Evolutionary conservation across 2,888 invertebrate genomes (phyloP).

Genomic region (Exocentrus adspersus): DNA sequence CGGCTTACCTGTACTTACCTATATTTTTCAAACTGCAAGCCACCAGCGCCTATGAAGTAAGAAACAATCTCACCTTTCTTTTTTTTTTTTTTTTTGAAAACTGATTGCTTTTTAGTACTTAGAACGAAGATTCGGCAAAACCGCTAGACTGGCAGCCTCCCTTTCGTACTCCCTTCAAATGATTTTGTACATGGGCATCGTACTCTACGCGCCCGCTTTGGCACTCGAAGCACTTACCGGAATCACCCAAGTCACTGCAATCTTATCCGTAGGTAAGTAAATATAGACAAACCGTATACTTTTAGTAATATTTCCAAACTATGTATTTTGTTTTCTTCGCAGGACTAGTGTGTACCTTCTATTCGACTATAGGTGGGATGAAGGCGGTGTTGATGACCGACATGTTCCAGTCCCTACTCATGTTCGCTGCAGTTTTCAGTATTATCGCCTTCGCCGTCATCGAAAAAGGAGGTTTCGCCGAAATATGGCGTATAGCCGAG

Average conservation of each 20-base stretch:
- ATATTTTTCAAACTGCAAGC: slow-evolving; percentile 86
- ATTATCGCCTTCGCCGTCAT: slow-evolving; percentile 79
- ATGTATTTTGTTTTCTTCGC: slow-evolving; percentile 49
- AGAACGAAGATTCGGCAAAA: slow-evolving; percentile 84
- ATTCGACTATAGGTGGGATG: slow-evolving; percentile 89
- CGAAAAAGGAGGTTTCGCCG: slow-evolving; percentile 74
- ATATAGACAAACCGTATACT: no score
- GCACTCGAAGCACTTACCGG: slow-evolving; percentile 89
- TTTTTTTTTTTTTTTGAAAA: no score
- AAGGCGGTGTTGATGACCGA: slow-evolving; percentile 91
- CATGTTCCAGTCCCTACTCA: slow-evolving; percentile 83
- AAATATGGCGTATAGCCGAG: slow-evolving; percentile 77
- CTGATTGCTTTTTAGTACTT: slow-evolving; percentile 75
- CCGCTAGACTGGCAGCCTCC: slow-evolving; percentile 81
- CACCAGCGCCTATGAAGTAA: slow-evolving; percentile 88
- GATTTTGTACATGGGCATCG: slow-evolving; percentile 90
- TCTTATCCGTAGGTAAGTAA: slow-evolving; percentile 72
- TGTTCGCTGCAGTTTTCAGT: slow-evolving; percentile 85
- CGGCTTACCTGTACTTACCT: slow-evolving; percentile 81
- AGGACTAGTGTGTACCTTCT: slow-evolving; percentile 83
- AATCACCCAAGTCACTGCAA: slow-evolving; percentile 76
- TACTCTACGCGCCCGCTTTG: slow-evolving; percentile 92
- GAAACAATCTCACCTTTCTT: neutral
- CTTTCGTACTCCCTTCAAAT: slow-evolving; percentile 89
- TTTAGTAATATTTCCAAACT: no score